A percentile compares a stretch with the other conserved stretches of the same genome.
These are phyloP conservation scores for Autographa pulchrina DNA, from an alignment of 2,888 invertebrate genomes.

Conservation along the genomic window DNA sequence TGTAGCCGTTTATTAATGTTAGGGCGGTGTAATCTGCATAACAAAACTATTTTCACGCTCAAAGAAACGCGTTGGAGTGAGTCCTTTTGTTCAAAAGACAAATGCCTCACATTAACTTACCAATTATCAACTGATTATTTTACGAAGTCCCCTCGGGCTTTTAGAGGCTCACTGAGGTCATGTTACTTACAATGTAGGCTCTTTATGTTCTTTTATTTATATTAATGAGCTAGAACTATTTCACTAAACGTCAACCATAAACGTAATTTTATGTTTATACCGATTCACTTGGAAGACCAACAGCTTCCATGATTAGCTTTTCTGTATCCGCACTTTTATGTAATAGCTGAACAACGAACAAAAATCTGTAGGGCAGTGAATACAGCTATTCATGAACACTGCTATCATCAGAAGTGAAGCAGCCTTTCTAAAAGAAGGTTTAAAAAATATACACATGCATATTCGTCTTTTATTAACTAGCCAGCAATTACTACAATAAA, in stretches of 20 bases:
- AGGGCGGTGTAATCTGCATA: slow-evolving; percentile 55
- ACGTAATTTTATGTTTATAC: not conserved
- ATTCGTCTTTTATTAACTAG: no score
- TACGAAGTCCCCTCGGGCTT: slow-evolving; percentile 62
- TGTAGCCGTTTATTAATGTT: slow-evolving; percentile 59
- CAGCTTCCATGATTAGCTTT: no score
- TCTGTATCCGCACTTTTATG: no score
- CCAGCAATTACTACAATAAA: no score
- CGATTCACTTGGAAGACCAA: not conserved
- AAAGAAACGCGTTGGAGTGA: slow-evolving; percentile 62
- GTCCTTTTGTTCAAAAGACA: slow-evolving; percentile 70
- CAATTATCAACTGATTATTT: slow-evolving; percentile 75
- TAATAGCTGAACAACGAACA: no score
- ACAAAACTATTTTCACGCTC: slow-evolving; percentile 68
- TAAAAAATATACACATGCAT: no score
- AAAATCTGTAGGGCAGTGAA: no score
- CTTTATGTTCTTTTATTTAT: slow-evolving; percentile 35
- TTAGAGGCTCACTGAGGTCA: slow-evolving; percentile 62
- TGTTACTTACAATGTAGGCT: slow-evolving; percentile 47
- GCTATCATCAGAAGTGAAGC: no score
- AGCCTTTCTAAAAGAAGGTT: no score
- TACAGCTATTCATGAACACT: no score
- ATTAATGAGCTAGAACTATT: not conserved
- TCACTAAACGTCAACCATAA: not conserved
- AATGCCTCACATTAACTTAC: slow-evolving; percentile 74